Evolutionary conservation across 2,797 vertebrate genomes (phyloP), one percentile per base, ranked within the genome.

Genomic region (Sebastes iracundus): DNA sequence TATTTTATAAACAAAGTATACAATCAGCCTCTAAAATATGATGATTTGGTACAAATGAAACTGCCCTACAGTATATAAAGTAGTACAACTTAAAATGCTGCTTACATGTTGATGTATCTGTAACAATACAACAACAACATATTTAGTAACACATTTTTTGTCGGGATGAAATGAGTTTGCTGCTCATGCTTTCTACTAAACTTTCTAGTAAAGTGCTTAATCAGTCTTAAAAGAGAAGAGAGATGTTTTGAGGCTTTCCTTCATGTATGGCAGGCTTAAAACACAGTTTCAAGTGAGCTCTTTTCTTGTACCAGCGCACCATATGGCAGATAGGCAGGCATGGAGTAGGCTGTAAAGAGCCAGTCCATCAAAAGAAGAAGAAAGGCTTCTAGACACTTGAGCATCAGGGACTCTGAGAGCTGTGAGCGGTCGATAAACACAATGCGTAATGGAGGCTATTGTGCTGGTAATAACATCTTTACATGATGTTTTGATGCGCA

Each of bases 321-420:
- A 96, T 96, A 96, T 96, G 96, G 96, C 88, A 93, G 93, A 95
- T 93, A 92, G 94, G 93, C 85, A 56, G 82, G 77, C 18, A n/a
- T 73, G 59, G 64, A 88, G 77, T 63, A 56, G 71, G 80, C 72
- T 85, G 84, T 77, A 83, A 83, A 85, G 86, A 83, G 9, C 67
- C 83, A 80, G 86, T 92, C 86, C 85, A 90, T 94, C 90, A 93
- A 93, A 84, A 75, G 78, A 58, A 91, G 88, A 93, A 87, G 87
- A 93, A 92, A 92, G 82, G 77, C 89, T 81, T 69, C 72, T 63
- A 87, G 87, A 90, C 89, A 85, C 83, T 88, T 71, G 77, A 90
- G 79, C 90, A 83, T 84, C 72, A 77, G 80, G 87, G 81, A 84
- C 74, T 85, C 80, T 80, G 79, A 86, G 79, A 85, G 90, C 84